Evolutionary conservation across 2,113 vertebrate genomes (phyloP), one percentile per base, ranked within the genome.

Genomic region (Axis porcinus): DNA sequence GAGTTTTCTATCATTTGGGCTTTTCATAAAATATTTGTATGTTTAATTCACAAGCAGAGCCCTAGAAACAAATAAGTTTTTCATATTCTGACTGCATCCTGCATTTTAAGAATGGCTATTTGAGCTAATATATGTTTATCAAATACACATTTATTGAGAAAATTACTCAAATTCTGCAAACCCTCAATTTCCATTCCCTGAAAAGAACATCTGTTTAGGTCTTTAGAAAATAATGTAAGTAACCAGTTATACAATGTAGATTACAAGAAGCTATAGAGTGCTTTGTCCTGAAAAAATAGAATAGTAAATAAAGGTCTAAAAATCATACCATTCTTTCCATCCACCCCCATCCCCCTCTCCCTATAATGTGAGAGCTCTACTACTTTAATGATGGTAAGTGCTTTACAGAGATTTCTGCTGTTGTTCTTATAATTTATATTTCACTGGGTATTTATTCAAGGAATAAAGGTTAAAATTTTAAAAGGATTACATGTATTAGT

Each of bases 91-190:
- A 89, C 5, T 83, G 7, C 4, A 21, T n/a, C 27, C 1, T 92
- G 16, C 23, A 58, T 79, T 62, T 91, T 58, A 91, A 52, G 19
- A 79, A 86, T 64, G 19, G 54, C 19, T 50, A 23, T 79, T 89
- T 89, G 45, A 79, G 33, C 19, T 81, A 70, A 89, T 79, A 55
- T 1, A 36, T 92, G 28, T 86, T 84, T 92, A 84, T 25, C 70
- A 57, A 70, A 83, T 52, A 78, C 1, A 62, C 1, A 79, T 45
- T 84, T 36, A 91, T 10, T 85, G 23, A 50, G 58, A 52, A 94
- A 93, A 76, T 91, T 89, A 79, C 40, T 87, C 45, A 57, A 88
- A 95, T 96, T 74, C 30, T 93, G 70, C 50, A 96, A 94, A 55
- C 60, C 36, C 28, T 86, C 57, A 67, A 58, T 83, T 96, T 27